Evolutionary conservation across 2,113 vertebrate species (phyloP).

Genomic region (Hippocampus zosterae): DNA sequence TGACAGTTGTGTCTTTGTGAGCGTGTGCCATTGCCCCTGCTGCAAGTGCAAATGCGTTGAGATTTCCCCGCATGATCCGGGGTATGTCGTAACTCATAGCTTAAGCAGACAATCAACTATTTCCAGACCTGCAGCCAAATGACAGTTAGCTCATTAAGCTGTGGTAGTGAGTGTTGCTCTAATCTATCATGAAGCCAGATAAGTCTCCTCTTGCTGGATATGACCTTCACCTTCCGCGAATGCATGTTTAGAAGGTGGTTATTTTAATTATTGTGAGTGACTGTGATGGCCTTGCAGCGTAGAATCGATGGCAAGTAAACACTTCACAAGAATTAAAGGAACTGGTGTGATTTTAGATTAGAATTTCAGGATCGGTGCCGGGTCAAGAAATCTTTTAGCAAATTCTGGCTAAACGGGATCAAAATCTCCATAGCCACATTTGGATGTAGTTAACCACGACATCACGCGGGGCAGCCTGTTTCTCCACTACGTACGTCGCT

Average conservation of each 20-base stretch:
- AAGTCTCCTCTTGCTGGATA: conserved; percentile 26
- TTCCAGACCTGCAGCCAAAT: conserved; percentile 53
- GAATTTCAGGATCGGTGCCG: neutral
- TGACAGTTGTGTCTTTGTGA: conserved; percentile 32
- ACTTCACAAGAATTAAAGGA: conserved; percentile 1
- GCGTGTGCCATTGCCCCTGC: conserved; percentile 4
- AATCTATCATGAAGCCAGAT: conserved; percentile 55
- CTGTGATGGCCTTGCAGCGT: conserved; percentile 22
- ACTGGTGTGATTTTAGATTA: neutral
- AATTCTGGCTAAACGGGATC: too few relatives aligned
- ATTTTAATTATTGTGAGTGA: conserved; percentile 32
- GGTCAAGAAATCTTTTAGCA: too few relatives aligned
- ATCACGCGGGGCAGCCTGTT: too few relatives aligned
- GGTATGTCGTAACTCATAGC: conserved; percentile 45
- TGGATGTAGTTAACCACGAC: too few relatives aligned
- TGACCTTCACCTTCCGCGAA: conserved; percentile 55
- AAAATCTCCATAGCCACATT: too few relatives aligned
- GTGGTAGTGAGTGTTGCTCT: conserved; percentile 32
- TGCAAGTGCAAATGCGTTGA: conserved; percentile 37
- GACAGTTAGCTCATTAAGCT: conserved; percentile 61
- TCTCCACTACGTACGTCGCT: too few relatives aligned
- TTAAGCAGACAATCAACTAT: conserved; percentile 53
- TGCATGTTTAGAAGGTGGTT: conserved; percentile 15
- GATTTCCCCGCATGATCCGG: conserved; percentile 39
- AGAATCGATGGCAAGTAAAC: conserved; percentile 10